Conservation (phyloP, 2,113 vertebrate species). For the Ceuthmochares aereus region DNA sequence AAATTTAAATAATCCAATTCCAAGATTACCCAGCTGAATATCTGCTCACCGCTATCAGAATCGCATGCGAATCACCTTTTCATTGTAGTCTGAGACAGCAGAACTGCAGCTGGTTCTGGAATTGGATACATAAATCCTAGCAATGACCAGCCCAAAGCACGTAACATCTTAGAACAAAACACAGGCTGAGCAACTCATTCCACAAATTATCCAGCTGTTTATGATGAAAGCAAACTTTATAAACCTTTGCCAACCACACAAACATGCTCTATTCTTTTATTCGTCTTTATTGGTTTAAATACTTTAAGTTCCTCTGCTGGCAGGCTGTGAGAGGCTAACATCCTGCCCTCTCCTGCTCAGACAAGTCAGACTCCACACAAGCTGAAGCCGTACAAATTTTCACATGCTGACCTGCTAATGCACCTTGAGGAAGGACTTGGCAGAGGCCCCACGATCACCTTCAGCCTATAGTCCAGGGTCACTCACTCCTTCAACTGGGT, state of each 20-base stretch:
- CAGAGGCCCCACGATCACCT: slow-evolving; percentile 23
- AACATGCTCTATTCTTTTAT: neutral
- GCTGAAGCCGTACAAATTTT: neutral
- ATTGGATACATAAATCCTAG: neutral
- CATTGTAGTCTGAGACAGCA: neutral
- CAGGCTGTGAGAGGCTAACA: neutral
- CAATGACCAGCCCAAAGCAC: neutral
- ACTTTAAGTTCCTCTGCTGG: neutral
- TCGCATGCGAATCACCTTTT: neutral
- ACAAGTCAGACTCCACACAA: slow-evolving; percentile 7
- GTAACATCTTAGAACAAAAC: neutral
- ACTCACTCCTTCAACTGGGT: neutral
- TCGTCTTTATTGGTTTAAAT: neutral
- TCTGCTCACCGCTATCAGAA: neutral
- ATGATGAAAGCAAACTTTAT: neutral
- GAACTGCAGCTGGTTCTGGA: neutral
- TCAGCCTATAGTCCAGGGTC: neutral
- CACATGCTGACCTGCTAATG: neutral
- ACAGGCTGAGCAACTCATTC: neutral
- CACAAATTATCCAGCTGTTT: neutral
- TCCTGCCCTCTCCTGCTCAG: neutral
- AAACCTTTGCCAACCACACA: neutral
- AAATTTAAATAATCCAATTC: neutral
- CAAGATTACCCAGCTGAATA: neutral
- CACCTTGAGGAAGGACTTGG: slow-evolving; percentile 24